Percentiles rank a stretch among this genome's conserved stretches.
phyloP scores from a whole-genome alignment of 2,888 invertebrate genomes.

The Coenonympha glycerion region DNA sequence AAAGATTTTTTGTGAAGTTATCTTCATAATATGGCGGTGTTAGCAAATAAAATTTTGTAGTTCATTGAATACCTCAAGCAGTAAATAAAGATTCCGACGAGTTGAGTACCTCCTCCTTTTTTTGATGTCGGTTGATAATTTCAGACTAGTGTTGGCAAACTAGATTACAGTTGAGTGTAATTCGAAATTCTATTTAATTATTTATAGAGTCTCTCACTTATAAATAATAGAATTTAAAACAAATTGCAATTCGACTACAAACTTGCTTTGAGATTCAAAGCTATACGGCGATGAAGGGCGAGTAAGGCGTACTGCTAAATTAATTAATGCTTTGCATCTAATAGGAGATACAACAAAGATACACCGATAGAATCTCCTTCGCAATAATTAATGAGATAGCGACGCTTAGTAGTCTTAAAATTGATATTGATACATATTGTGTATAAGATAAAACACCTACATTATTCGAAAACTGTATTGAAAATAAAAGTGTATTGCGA shows the following conservation, averaged over 20 bases:
- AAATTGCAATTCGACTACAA: slow-evolving; percentile 1
- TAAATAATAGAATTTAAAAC: not conserved
- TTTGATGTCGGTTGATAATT: too few relatives aligned
- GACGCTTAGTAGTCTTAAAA: slow-evolving; percentile 5
- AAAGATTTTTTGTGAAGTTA: too few relatives aligned
- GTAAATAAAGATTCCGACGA: too few relatives aligned
- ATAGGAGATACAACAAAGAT: slow-evolving; percentile 10
- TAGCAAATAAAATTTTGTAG: too few relatives aligned
- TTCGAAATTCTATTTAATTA: not conserved
- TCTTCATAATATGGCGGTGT: too few relatives aligned
- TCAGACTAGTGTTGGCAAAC: too few relatives aligned
- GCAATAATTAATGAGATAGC: slow-evolving; percentile 14
- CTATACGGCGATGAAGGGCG: not conserved
- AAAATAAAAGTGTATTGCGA: too few relatives aligned
- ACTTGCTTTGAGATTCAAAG: slow-evolving; percentile 9
- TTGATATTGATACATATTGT: slow-evolving; percentile 2
- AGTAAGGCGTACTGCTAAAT: slow-evolving; percentile 8
- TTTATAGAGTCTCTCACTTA: not conserved
- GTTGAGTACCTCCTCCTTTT: too few relatives aligned
- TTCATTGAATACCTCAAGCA: too few relatives aligned
- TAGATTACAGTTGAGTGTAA: not conserved
- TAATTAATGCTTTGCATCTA: slow-evolving; percentile 17
- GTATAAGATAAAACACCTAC: not conserved
- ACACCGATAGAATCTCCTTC: slow-evolving; percentile 6
- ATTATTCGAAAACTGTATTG: not conserved